These are phyloP conservation scores for Netelia fuscicornis DNA, from an alignment of 2,888 invertebrate genomes.

Conservation along the genomic window DNA sequence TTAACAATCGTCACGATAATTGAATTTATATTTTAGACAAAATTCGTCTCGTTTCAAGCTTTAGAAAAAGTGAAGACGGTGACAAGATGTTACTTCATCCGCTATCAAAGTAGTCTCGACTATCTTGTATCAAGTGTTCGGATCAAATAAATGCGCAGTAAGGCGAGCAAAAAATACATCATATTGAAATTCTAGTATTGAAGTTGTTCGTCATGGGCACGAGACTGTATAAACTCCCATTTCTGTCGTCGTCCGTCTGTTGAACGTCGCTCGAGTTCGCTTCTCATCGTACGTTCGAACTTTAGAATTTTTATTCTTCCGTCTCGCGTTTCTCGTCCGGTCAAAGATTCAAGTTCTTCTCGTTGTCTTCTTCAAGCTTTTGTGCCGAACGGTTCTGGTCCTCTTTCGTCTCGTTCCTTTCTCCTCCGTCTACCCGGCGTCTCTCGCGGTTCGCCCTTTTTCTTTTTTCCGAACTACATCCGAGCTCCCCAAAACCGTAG, in stretches of 20 bases:
- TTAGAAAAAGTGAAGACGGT: neutral
- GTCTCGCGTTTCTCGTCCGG: neutral
- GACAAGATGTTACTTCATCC: neutral
- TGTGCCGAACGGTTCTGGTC: neutral
- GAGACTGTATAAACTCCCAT: neutral
- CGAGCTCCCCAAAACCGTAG: neutral
- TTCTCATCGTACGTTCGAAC: slow-evolving; percentile 1
- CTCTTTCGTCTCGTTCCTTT: neutral
- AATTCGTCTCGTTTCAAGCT: neutral
- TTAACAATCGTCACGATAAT: no score
- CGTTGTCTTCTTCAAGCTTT: neutral
- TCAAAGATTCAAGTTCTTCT: neutral
- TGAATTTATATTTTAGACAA: no score
- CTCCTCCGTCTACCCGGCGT: neutral
- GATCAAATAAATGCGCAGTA: slow-evolving; percentile 41
- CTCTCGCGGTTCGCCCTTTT: neutral
- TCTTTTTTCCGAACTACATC: neutral
- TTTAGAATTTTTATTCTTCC: slow-evolving; percentile 3
- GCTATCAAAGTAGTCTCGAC: neutral
- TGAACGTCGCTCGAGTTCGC: neutral
- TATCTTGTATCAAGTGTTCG: slow-evolving; percentile 17
- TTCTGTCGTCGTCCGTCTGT: neutral
- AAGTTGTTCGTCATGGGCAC: slow-evolving; percentile 1
- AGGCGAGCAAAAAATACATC: neutral
- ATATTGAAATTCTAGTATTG: slow-evolving; percentile 12